Evolutionary conservation across 2,113 vertebrate species (phyloP).

Genomic region (Gymnogyps californianus): DNA sequence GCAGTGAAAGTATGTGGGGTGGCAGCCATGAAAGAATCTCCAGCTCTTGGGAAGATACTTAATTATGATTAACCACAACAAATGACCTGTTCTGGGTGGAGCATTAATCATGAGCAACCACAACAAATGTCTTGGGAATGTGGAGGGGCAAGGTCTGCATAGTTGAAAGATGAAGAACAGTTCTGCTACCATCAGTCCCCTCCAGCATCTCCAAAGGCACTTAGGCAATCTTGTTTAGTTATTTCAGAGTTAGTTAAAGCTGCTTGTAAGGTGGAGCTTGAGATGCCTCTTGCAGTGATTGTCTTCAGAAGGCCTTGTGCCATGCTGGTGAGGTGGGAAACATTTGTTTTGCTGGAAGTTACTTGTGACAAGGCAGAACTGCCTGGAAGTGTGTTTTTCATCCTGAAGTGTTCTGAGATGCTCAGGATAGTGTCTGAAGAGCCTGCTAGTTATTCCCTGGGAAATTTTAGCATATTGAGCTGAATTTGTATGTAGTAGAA

Average conservation of each 20-base stretch:
- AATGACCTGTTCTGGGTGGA: constrained; percentile 33
- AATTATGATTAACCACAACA: constrained; percentile 53
- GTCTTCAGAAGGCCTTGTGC: neutral
- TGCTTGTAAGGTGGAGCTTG: neutral
- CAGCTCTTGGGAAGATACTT: constrained; percentile 33
- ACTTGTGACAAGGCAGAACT: neutral
- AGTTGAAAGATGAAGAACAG: neutral
- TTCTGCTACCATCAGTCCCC: neutral
- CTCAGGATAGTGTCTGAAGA: neutral
- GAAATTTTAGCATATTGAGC: neutral
- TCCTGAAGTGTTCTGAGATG: neutral
- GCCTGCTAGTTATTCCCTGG: neutral
- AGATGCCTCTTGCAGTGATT: neutral
- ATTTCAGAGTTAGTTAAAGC: neutral
- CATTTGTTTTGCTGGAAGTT: neutral
- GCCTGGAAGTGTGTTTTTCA: neutral
- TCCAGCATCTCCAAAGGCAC: neutral
- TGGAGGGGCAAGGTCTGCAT: neutral
- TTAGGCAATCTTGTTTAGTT: neutral
- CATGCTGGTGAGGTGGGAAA: neutral
- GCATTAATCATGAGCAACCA: neutral
- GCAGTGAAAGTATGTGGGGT: constrained; percentile 18
- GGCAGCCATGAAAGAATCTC: constrained; percentile 15
- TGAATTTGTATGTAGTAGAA: constrained; percentile 8
- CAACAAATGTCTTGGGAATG: constrained; percentile 43